phyloP scores from a whole-genome alignment of 2,113 vertebrate genomes.

The Asarcornis scutulata region DNA sequence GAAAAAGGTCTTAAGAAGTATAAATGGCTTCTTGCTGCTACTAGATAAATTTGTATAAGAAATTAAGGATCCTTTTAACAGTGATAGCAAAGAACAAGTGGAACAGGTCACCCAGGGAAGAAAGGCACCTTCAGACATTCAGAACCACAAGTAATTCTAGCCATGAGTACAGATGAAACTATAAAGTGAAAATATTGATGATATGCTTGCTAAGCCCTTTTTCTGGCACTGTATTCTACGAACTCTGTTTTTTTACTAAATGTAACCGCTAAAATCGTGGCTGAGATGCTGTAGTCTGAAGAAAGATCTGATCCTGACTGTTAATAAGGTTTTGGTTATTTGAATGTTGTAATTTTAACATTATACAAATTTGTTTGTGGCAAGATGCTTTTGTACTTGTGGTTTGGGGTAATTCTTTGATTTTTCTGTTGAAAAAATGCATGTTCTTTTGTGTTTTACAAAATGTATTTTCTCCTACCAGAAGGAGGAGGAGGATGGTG shows the following conservation, averaged over 20 bases:
- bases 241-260: not conserved
- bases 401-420: constrained; percentile 29
- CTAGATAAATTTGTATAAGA: not conserved
- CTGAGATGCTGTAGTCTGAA: not conserved
- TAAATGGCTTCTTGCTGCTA: not conserved
- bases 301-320: not conserved
- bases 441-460: constrained; percentile 81
- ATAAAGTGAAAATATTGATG: not conserved
- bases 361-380: not conserved
- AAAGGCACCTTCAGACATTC: not conserved
- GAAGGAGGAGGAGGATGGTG: constrained; percentile 91
- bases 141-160: not conserved
- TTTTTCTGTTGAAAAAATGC: constrained; percentile 72
- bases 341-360: not conserved
- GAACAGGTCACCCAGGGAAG: not conserved
- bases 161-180: not conserved
- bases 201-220: not conserved
- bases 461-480: constrained; percentile 92
- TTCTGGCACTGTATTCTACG: not conserved
- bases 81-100: not conserved
- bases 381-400: not conserved
- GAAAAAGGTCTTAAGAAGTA: not conserved
- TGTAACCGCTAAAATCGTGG: not conserved
- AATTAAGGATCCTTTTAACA: not conserved
- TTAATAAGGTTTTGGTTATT: not conserved